Evolutionary conservation across 1,140 invertebrate genomes (phyloP).

Genomic region (Meloidogyne exigua): DNA sequence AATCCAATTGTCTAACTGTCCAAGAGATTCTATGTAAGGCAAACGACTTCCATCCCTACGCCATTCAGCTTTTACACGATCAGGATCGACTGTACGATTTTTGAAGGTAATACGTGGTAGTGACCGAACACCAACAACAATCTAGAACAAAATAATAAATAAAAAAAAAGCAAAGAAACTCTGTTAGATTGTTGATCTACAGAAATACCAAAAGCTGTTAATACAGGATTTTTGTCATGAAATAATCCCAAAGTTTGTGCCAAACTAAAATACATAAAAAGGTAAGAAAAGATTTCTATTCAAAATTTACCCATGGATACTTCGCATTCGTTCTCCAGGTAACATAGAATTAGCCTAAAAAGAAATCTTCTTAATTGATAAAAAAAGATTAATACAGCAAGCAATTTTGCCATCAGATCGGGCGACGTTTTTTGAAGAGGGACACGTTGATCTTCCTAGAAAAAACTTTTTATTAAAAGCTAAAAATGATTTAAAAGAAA

Average conservation of each 20-base stretch:
- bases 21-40: not conserved
- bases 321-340: conserved; percentile 2
- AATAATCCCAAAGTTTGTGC: conserved; percentile 10
- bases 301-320: not conserved
- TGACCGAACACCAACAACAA: conserved; percentile 17
- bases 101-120: conserved; percentile 9
- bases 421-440: conserved; percentile 34
- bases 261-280: not conserved
- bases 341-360: conserved; percentile 17
- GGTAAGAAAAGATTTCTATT: not conserved
- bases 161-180: not conserved
- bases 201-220: conserved; percentile 8
- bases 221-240: conserved; percentile 5
- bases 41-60: conserved; percentile 14
- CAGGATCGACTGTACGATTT: conserved; percentile 7
- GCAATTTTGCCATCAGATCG: conserved; percentile 20
- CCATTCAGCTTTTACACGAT: conserved; percentile 16
- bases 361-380: not conserved
- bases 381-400: not conserved
- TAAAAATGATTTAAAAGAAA: not conserved
- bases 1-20: conserved; percentile 12
- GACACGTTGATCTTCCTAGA: conserved; percentile 15
- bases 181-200: conserved; percentile 16
- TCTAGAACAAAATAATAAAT: conserved; percentile 12
- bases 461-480: not conserved